Evolutionary conservation across 2,113 vertebrate species (phyloP).

Genomic region (Sciurus niger): DNA sequence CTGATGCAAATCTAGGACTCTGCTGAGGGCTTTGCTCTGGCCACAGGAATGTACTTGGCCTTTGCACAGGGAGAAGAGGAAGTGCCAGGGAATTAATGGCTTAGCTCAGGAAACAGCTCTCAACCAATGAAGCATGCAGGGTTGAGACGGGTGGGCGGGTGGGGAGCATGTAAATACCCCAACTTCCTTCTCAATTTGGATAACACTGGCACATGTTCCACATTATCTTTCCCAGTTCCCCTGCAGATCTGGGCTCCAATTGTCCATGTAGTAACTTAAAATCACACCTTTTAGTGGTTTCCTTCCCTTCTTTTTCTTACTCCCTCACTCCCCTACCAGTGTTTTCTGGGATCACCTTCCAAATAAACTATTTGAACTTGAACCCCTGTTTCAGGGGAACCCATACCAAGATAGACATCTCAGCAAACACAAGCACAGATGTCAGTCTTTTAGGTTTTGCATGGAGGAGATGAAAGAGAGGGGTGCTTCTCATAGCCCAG

Average conservation of each 20-base stretch:
- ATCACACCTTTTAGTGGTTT: not conserved
- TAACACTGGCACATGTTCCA: not conserved
- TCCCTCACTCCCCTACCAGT: not conserved
- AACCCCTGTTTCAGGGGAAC: slow-evolving; percentile 21
- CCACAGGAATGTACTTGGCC: not conserved
- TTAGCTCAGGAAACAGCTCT: slow-evolving; percentile 40
- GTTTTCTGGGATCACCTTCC: slow-evolving; percentile 20
- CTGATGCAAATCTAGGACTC: not conserved
- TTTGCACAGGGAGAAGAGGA: slow-evolving; percentile 9
- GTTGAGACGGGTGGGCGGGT: too few relatives aligned
- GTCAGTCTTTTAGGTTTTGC: not conserved
- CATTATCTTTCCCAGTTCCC: not conserved
- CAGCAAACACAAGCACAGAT: not conserved
- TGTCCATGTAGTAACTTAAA: not conserved
- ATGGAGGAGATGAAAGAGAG: not conserved
- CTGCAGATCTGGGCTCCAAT: not conserved
- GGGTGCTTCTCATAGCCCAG: slow-evolving; percentile 1
- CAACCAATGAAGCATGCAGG: not conserved
- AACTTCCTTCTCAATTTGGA: not conserved
- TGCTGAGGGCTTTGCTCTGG: slow-evolving; percentile 20
- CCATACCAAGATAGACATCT: not conserved
- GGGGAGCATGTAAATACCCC: too few relatives aligned
- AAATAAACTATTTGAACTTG: not conserved
- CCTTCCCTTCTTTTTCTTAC: slow-evolving; percentile 40
- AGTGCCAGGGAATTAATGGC: not conserved